Base-by-base conservation (phyloP, 1,140 invertebrate genomes). In the Heliconius himera region DNA sequence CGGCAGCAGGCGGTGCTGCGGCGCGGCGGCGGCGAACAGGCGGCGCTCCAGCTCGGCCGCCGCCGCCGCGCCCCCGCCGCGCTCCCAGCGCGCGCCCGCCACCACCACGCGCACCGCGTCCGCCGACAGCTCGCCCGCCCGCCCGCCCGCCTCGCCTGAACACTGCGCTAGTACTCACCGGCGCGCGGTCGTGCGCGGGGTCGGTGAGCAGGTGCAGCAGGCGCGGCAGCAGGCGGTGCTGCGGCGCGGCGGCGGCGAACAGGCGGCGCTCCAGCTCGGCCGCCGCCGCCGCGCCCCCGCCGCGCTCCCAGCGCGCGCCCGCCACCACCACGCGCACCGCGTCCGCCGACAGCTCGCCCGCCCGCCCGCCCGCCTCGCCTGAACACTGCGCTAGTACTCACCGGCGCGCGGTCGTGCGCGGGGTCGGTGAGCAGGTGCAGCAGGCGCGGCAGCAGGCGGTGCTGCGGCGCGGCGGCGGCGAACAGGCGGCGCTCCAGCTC, bases 1-100 rank as follows among this genome's bases (percentile, higher is more conserved):
- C 70, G 91, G 90, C 84, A 92, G 87, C 84, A 92, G 84, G 84
- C 90, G 90, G 86, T 93, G 91, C 82, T 92, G 92, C 81, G 90
- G 90, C 82, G 88, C 88, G 74, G 86, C 84, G 84, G 83, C 78
- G 18, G 89, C 88, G 87, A 93, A 92, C 83, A 93, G 84, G 3
- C 87, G 85, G 54, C 89, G 85, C 86, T 93, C 92, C 33, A 92
- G 82, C 36, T 91, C 90, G 18, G 82, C 88, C 41, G 90, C 91
- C 78, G 87, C 87, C 36, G 36, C 80, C 74, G 83, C 76, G 26
- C 80, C 80, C 22, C 81, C 88, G 29, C 83, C 86, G 6, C 89
- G 88, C 87, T 92, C 92, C 91, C 91, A 92, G 33, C 84, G 83
- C 82, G 91, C 91, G 74, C 91, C 92, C 76, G 90, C 90, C 41